phyloP scores from a whole-genome alignment of 2,113 vertebrate genomes.

The Dasyurus viverrinus region DNA sequence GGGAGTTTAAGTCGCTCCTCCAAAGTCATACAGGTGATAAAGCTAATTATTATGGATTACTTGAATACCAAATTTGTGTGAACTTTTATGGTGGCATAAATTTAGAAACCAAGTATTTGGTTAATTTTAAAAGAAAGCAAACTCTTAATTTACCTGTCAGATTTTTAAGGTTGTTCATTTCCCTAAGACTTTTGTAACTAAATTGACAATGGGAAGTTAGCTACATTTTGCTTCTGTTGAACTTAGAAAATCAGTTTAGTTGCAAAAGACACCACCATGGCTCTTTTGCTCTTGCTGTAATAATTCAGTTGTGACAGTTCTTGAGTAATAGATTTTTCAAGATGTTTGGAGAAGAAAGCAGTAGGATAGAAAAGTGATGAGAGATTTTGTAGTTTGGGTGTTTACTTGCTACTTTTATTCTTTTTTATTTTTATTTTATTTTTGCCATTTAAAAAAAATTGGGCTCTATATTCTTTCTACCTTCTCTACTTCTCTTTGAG shows the following conservation, averaged over 20 bases:
- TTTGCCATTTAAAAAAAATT: not conserved
- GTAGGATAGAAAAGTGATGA: slow-evolving; percentile 18
- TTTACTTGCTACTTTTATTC: slow-evolving; percentile 40
- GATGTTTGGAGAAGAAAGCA: slow-evolving; percentile 10
- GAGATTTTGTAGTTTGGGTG: slow-evolving; percentile 10
- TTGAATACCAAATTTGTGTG: not conserved
- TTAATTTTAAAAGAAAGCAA: slow-evolving; percentile 14
- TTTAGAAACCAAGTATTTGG: slow-evolving; percentile 27
- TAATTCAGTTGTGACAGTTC: slow-evolving; percentile 19
- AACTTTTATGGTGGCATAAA: slow-evolving; percentile 25
- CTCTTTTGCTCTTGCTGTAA: not conserved
- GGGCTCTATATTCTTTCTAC: not conserved
- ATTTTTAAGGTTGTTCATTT: slow-evolving; percentile 18
- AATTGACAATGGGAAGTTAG: slow-evolving; percentile 40
- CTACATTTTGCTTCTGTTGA: slow-evolving; percentile 3
- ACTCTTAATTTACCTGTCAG: not conserved
- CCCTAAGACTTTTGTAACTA: not conserved
- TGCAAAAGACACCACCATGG: not conserved
- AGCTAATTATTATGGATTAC: slow-evolving; percentile 27
- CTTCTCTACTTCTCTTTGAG: not conserved
- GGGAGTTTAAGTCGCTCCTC: not conserved
- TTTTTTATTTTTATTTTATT: not conserved
- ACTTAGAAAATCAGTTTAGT: slow-evolving; percentile 1
- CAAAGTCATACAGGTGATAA: not conserved
- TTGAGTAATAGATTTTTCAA: slow-evolving; percentile 46